Conservation (phyloP, 2,888 invertebrate species). For the Cantharis nigra region DNA sequence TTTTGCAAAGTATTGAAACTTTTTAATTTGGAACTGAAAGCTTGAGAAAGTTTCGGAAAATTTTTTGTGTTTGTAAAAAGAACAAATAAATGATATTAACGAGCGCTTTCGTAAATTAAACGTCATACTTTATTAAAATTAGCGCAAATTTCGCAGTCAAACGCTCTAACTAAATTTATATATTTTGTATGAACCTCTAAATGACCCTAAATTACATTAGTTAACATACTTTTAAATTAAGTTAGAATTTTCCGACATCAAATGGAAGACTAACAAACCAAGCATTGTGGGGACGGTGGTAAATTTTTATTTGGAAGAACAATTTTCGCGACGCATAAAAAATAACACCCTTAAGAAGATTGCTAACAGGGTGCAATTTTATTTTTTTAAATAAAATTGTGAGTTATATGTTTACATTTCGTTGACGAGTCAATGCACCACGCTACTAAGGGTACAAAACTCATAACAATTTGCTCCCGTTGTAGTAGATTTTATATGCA, state of each 20-base stretch:
- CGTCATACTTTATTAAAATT: not conserved
- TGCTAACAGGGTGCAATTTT: slow-evolving; percentile 10
- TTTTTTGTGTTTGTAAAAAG: not conserved
- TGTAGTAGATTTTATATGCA: slow-evolving; percentile 18
- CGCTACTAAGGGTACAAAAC: slow-evolving; percentile 8
- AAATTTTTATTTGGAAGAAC: not conserved
- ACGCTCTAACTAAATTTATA: not conserved
- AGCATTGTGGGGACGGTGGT: not conserved
- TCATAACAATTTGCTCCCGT: slow-evolving; percentile 16
- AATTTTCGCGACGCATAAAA: not conserved
- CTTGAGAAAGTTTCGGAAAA: not conserved
- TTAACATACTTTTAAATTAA: not conserved
- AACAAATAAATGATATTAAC: not conserved
- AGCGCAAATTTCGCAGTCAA: not conserved
- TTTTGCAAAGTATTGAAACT: not conserved
- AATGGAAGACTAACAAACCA: not conserved
- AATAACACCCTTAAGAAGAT: slow-evolving; percentile 4
- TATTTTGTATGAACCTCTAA: not conserved
- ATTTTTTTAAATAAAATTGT: slow-evolving; percentile 17
- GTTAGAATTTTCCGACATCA: not conserved
- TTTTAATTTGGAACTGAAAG: not conserved
- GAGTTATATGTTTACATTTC: slow-evolving; percentile 12
- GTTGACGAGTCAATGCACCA: slow-evolving; percentile 19
- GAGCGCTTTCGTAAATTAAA: not conserved
- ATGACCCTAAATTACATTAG: not conserved